Base-by-base conservation (phyloP, 2,888 invertebrate species). In the Cephus runcator region DNA sequence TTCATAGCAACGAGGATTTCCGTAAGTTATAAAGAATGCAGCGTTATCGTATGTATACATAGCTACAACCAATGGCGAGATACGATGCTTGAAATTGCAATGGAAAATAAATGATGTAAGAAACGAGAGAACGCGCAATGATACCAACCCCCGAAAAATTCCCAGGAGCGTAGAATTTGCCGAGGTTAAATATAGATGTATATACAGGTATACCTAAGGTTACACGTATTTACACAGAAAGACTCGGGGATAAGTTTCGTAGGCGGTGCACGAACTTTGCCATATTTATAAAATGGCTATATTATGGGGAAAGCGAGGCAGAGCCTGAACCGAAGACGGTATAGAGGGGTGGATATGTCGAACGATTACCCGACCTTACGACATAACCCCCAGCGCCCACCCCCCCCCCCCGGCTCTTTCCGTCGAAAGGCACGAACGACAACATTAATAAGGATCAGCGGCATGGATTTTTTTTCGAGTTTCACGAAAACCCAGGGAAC, bases 251-350 rank as follows among this genome's bases (percentile, higher is more conserved):
- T 56, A 56, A 56, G 30, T 78, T 76, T 73, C 73, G 78, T 33
- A 78, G 33, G 34, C 78, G 78, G 73, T 69, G 71, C 78, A 78
- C 78, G 78, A 68, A 75, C 71, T 34, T 73, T 34, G 56, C 71
- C 69, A 78, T 78, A 78, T 78, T 78, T 78, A 78, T 78, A 78
- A 78, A 78, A 78, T 78, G 69, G 75, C 71, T 75, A 76, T 78
- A 76, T 78, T 78, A 78, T 76, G 78, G 76, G 75, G 73, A 73
- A 75, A 35, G 34, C 73, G 75, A 73, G 15, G 30, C 15, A 71
- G 30, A 71, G 71, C 9, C 23, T 34, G 71, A 71, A 56, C 15
- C 56, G 56, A 56, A 56, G 56, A 56, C 23, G 56, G 9, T 56
- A 56, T 56, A 56, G 23, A 56, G 23, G 23, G 56, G 23, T 56